Evolutionary conservation across 2,888 invertebrate species (phyloP).

Genomic region (Ernsta delagoae): DNA sequence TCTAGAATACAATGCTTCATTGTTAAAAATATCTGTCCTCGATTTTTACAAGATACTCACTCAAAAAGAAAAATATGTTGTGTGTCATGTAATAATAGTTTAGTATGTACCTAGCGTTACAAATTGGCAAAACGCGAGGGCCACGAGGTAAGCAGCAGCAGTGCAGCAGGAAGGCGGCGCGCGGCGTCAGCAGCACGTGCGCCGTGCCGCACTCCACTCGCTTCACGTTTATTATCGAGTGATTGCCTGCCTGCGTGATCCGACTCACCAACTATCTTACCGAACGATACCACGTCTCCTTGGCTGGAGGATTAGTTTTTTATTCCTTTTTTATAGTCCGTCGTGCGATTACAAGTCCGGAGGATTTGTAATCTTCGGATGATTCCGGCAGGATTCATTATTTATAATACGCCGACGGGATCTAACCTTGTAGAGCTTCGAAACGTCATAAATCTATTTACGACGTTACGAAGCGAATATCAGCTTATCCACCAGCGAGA

Average conservation of each 20-base stretch:
- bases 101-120: background rate
- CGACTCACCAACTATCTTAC: conserved; percentile 73
- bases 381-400: conserved; percentile 32
- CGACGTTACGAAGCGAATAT: conserved; percentile 26
- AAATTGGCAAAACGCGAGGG: conserved; percentile 19
- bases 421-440: conserved; percentile 25
- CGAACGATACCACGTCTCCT: conserved; percentile 62
- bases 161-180: conserved; percentile 53
- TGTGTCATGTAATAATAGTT: too few relatives aligned
- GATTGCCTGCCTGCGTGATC: conserved; percentile 81
- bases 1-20: too few relatives aligned
- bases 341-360: conserved; percentile 47
- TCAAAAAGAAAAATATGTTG: too few relatives aligned
- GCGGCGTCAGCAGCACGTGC: conserved; percentile 50
- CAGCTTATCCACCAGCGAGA: conserved; percentile 23
- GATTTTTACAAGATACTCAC: too few relatives aligned
- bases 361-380: conserved; percentile 40
- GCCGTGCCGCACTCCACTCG: conserved; percentile 61
- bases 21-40: too few relatives aligned
- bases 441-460: conserved; percentile 30
- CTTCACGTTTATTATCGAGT: conserved; percentile 80
- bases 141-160: conserved; percentile 51
- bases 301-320: conserved; percentile 66
- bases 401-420: conserved; percentile 41
- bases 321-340: conserved; percentile 64